These are phyloP conservation scores for Euwallacea fornicatus DNA, from an alignment of 1,140 invertebrate species.

Conservation along the genomic window DNA sequence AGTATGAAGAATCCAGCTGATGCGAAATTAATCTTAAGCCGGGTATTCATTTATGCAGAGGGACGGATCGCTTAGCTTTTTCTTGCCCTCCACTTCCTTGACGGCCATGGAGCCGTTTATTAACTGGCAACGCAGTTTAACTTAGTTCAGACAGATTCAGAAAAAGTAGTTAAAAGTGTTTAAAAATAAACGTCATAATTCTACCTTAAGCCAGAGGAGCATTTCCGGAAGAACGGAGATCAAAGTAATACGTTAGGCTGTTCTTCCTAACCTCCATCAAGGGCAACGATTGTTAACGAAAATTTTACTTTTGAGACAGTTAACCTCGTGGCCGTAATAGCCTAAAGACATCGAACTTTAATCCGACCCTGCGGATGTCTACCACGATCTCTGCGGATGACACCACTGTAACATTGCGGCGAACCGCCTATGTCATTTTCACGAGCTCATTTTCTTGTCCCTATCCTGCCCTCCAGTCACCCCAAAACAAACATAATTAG, in stretches of 20 bases:
- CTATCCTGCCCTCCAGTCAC: constrained; percentile 11
- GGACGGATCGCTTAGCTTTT: constrained; percentile 23
- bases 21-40: constrained; percentile 34
- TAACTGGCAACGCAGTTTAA: no score
- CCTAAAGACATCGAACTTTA: constrained; percentile 26
- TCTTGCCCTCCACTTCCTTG: constrained; percentile 1
- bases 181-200: no score
- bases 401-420: constrained; percentile 26
- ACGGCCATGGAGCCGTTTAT: no score
- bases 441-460: constrained; percentile 34
- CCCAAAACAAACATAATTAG: constrained; percentile 35
- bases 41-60: constrained; percentile 30
- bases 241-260: neutral
- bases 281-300: neutral
- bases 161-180: no score
- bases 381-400: constrained; percentile 33
- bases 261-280: neutral
- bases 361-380: constrained; percentile 34
- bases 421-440: constrained; percentile 32
- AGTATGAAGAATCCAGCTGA: constrained; percentile 34
- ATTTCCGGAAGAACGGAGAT: neutral
- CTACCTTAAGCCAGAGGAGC: neutral
- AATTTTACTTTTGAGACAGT: constrained; percentile 17
- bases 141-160: no score
- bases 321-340: constrained; percentile 24